Base-by-base conservation (phyloP, 2,888 invertebrate species). In the Apotomis betuletana region DNA sequence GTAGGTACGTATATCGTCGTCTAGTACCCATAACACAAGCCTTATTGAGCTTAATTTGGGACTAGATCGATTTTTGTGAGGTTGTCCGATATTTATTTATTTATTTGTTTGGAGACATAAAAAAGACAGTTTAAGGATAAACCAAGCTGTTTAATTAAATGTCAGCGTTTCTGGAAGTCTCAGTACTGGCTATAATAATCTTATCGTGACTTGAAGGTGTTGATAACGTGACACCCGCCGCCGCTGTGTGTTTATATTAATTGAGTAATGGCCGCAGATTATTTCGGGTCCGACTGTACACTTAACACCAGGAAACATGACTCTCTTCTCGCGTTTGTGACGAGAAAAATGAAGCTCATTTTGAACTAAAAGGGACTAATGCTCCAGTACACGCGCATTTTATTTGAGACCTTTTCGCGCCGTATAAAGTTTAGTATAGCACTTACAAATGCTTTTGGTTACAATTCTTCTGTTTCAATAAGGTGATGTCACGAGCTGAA, bases 221-320 rank as follows among this genome's bases (percentile, higher is more conserved):
- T 65, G 70, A 78, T 79, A 67, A 57, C 74, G 12, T 36, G 60
- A 12, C 69, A 8, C 9, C 49, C 49, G 61, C 49, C 51, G 69
- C 51, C 63, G 58, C 51, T 41, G 49, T 62, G 4, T 69, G 62
- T 69, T 69, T 69, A 69, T 62, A 69, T 62, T 69, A 69, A 69
- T 69, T 55, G 62, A 62, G 62, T 69, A 69, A 62, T 62, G 46
- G 38, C 55, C 12, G n/a, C 61, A 13, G 58, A 10, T 61, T 46
- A 52, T 69, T 69, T 68, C n/a, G 27, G 9, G 49, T 6, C 54
- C 27, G 36, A 65, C 36, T 57, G 65, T 65, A 57, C 44, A 9
- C 38, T 59, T 44, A 13, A 44, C 41, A 13, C 46, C n/a, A 36
- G n/a, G 55, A 46, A 55, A 57, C 65, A 55, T 44, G 9, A 55